Evolutionary conservation across 2,888 invertebrate species (phyloP), one percentile per base, ranked within the genome.

Genomic region (Tetranychus truncatus): DNA sequence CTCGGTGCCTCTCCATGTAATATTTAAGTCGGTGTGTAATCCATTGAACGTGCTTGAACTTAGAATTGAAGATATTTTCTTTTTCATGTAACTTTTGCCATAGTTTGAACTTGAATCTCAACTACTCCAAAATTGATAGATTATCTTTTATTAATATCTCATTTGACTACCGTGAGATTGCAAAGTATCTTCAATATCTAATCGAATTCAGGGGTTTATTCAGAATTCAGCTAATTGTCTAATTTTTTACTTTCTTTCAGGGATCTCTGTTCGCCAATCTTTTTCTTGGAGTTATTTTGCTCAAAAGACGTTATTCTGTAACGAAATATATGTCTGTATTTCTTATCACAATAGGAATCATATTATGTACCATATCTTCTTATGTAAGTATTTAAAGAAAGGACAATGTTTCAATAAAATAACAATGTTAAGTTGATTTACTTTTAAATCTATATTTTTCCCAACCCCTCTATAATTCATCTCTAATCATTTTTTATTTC

Each of bases 1-100:
- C 81, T 89, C 97, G 0, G 95, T 99, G 89, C 96, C 97, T 0
- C 84, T 99, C 72, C 97, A 97, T 82, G 95, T 97, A 91, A 97
- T 99, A 82, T 99, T 99, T 83, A 87, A 96, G 85, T 90, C 96
- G 76, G 91, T 91, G 34, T 34, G 34, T 34, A 34, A 24, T 24
- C 24, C 24, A 24, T 24, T 24, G 24, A 24, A 24, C 24, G 24
- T 24, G 24, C 24, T 24, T 24, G 24, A 34, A 34, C 34, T 34
- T 0, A 5, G 34, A 34, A 34, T 34, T 34, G 34, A 5, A 34
- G 34, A 34, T 34, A 34, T 34, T 34, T 34, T 34, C 34, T 0
- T 34, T 34, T 34, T 34, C 34, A 5, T 34, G 34, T 34, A 34
- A 5, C 34, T 3, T 34, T 34, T 34, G 34, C 3, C 3, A 3